Conservation (phyloP, 2,888 invertebrate species). For the Apodemia duryi region DNA sequence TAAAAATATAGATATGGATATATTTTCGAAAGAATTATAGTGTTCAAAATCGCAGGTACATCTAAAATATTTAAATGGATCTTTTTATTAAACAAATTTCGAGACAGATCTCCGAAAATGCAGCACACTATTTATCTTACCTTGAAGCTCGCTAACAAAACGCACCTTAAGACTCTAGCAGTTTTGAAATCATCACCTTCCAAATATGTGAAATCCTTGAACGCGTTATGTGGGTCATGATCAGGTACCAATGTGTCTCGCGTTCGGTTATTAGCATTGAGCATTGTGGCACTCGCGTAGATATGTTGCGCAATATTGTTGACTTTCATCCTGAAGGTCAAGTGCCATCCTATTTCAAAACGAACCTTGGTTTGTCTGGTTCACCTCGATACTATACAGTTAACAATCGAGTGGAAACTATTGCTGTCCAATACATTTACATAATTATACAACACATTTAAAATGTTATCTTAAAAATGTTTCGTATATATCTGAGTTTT, state of each 20-base stretch:
- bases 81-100: background rate
- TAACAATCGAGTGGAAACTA: constrained; percentile 62
- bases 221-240: constrained; percentile 74
- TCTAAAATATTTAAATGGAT: constrained; percentile 13
- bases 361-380: constrained; percentile 72
- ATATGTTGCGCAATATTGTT: constrained; percentile 72
- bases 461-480: constrained; percentile 19
- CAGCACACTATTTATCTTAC: constrained; percentile 45
- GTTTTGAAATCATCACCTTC: constrained; percentile 74
- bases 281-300: constrained; percentile 57
- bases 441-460: constrained; percentile 15
- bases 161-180: constrained; percentile 56
- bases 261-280: constrained; percentile 71
- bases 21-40: no score
- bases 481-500: constrained; percentile 15
- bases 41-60: background rate
- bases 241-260: constrained; percentile 72
- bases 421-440: constrained; percentile 36
- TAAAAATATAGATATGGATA: no score
- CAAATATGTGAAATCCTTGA: constrained; percentile 79
- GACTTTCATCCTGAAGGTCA: constrained; percentile 80
- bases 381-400: constrained; percentile 64
- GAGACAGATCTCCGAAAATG: constrained; percentile 27
- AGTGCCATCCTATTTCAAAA: constrained; percentile 79
- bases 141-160: constrained; percentile 52